Evolutionary conservation across 2,113 vertebrate genomes (phyloP), one percentile per base, ranked within the genome.

Genomic region (Plestiodon gilberti): DNA sequence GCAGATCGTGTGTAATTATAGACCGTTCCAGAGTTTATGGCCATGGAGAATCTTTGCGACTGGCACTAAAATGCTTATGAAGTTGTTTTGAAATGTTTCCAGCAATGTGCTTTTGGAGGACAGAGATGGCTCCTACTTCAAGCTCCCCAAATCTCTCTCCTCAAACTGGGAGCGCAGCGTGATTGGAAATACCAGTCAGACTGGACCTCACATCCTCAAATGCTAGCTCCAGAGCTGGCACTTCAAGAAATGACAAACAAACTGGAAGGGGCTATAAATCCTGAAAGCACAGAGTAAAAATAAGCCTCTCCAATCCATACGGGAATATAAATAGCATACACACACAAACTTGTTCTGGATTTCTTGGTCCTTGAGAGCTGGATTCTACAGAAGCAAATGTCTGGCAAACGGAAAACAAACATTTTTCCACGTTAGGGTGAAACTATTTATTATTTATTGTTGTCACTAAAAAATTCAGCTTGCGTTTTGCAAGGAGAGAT

Each of bases 1-100:
- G 86, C 77, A 90, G 81, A 88, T 84, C 74, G 0, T 80, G 90
- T 90, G 81, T 91, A 93, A 94, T 94, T 93, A 92, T n/a, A 93
- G 88, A 91, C 84, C 55, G 9, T 93, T 86, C 33, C 88, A 87
- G 57, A 30, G 78, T 91, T 94, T 92, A 92, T 33, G 43, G 88
- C 91, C 1, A 0, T 87, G 82, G 30, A 93, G 57, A 89, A 90
- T 89, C 89, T 87, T 92, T 86, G 82, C 0, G 1, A 77, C 81
- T n/a, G 88, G 78, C 74, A 89, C 75, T 86, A 86, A 93, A 95
- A 92, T 83, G 77, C 62, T 94, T 87, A 87, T 86, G 79, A 84
- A 91, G 91, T 88, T 90, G 86, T 89, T 93, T 61, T 89, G 89
- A 92, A 85, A 62, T 86, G 85, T 86, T 84, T 88, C 90, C 89